Conservation (phyloP, 2,888 invertebrate species). For the Nephrotoma appendiculata region DNA sequence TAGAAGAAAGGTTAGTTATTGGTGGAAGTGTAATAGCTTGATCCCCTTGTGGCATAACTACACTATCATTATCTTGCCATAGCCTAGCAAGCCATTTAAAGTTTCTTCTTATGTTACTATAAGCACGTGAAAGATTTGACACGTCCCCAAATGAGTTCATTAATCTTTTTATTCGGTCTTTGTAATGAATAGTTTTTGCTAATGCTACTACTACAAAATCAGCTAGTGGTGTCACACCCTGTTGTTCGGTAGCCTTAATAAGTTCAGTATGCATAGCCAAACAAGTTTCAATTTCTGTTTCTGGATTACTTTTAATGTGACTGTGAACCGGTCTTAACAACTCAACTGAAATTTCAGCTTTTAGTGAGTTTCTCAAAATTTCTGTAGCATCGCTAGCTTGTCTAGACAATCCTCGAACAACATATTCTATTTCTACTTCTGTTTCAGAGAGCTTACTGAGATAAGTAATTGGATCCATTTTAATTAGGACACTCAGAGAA, state of each 20-base stretch:
- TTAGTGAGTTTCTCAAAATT: neutral
- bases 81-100: neutral
- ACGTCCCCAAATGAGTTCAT: neutral
- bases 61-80: neutral
- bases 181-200: neutral
- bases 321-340: neutral
- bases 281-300: neutral
- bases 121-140: neutral
- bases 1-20: neutral
- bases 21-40: neutral
- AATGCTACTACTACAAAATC: neutral
- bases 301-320: neutral
- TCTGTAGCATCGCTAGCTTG: neutral
- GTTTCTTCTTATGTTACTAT: neutral
- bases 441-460: neutral
- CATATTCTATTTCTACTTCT: neutral
- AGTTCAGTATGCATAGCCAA: neutral
- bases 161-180: neutral
- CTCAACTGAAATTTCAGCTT: too few relatives aligned
- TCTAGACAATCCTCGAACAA: neutral
- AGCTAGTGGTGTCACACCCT: neutral
- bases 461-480: neutral
- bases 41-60: neutral
- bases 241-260: neutral
- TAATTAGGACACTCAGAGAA: too few relatives aligned